A percentile compares a stretch with the other conserved stretches of the same genome.
These are phyloP conservation scores for Eulemur macaco DNA, from an alignment of 2,113 vertebrate species.

Conservation along the genomic window DNA sequence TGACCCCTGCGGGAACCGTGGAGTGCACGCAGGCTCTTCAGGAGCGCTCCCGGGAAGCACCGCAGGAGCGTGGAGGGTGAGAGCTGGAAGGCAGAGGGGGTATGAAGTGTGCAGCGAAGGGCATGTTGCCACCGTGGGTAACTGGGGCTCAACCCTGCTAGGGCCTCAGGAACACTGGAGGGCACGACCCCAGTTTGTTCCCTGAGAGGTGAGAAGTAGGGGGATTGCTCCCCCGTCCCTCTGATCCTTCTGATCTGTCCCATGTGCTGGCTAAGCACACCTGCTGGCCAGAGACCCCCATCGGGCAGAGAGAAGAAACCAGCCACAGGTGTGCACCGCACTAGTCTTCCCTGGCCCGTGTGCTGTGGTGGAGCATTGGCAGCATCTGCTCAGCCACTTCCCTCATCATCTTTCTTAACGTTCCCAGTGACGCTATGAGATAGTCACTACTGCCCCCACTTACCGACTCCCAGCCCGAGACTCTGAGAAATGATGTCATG, in stretches of 20 bases:
- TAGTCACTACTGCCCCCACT: not conserved
- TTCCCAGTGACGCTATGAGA: not conserved
- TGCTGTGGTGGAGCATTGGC: not conserved
- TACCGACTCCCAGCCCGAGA: not conserved
- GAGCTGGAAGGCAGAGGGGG: not conserved
- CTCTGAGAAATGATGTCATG: not conserved
- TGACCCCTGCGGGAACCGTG: not conserved
- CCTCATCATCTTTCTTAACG: not conserved
- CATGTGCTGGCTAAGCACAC: rapidly evolving
- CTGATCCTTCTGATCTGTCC: not conserved
- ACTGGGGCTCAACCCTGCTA: no score
- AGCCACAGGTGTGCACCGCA: rapidly evolving
- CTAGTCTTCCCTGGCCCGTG: not conserved
- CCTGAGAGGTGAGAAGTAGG: not conserved
- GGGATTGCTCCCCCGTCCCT: no score
- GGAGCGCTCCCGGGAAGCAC: not conserved
- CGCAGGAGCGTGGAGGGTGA: rapidly evolving
- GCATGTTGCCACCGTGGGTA: no score
- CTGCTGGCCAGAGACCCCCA: not conserved
- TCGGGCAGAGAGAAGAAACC: not conserved
- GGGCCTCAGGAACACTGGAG: not conserved
- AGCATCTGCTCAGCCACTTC: no score
- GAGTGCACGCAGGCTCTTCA: not conserved
- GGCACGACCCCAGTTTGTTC: not conserved
- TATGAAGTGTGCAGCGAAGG: not conserved